Evolutionary conservation across 2,888 invertebrate species (phyloP).

Genomic region (Scelioninae gen. 2): DNA sequence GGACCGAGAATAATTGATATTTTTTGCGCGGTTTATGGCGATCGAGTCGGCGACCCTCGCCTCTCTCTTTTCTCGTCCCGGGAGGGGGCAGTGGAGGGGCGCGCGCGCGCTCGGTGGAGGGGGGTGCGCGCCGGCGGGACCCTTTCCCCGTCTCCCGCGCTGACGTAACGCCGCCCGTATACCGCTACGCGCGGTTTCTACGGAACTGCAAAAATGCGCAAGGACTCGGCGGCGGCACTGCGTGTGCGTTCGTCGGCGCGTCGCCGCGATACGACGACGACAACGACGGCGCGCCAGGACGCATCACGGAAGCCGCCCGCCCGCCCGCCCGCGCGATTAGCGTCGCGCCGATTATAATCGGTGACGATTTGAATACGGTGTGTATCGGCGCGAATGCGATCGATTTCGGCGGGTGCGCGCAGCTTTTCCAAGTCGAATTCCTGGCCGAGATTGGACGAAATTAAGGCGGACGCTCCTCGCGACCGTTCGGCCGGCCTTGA

Average conservation of each 20-base stretch:
- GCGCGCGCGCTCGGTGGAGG: conserved; percentile 20
- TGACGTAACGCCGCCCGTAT: conserved; percentile 63
- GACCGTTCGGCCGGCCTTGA: too few relatives aligned
- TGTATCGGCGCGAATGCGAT: conserved; percentile 46
- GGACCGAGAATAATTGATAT: conserved; percentile 45
- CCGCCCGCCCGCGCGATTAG: conserved; percentile 35
- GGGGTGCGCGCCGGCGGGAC: too few relatives aligned
- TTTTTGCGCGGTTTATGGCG: conserved; percentile 46
- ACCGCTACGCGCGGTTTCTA: conserved; percentile 59
- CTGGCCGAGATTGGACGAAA: background rate
- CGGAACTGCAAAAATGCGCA: conserved; percentile 61
- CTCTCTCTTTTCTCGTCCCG: conserved; percentile 50
- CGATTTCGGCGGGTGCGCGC: conserved; percentile 30
- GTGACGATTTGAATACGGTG: conserved; percentile 51
- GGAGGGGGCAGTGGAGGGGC: conserved; percentile 20
- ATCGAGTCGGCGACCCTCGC: conserved; percentile 55
- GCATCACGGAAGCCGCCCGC: conserved; percentile 40
- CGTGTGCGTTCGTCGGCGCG: conserved; percentile 45
- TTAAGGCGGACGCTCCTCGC: too few relatives aligned
- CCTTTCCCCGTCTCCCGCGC: conserved; percentile 47
- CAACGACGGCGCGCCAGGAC: conserved; percentile 32
- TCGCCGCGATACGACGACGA: conserved; percentile 20
- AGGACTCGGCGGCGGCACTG: conserved; percentile 56
- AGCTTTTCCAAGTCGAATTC: conserved; percentile 4
- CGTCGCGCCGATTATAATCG: conserved; percentile 53